phyloP scores from a whole-genome alignment of 2,113 vertebrate species.

The Cairina moschata region DNA sequence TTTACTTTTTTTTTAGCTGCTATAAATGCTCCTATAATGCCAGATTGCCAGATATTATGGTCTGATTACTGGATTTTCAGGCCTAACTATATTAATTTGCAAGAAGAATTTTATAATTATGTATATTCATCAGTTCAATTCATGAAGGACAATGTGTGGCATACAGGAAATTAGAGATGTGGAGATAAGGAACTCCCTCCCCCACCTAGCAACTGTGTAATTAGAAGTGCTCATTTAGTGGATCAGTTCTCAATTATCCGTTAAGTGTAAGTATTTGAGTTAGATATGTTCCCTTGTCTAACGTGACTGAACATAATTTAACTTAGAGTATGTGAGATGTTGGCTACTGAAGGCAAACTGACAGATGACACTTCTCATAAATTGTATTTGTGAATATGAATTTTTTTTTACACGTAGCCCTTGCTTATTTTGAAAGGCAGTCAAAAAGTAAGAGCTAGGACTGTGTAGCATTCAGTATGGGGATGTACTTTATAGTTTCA shows the following conservation, averaged over 20 bases:
- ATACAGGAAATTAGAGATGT: constrained; percentile 3
- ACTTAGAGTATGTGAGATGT: not conserved
- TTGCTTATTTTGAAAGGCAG: not conserved
- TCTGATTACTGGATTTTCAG: constrained; percentile 42
- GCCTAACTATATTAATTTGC: constrained; percentile 39
- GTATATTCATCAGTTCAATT: constrained; percentile 6
- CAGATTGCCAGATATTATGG: not conserved
- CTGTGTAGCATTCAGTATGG: not conserved
- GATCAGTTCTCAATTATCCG: constrained; percentile 55
- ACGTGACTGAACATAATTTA: constrained; percentile 61
- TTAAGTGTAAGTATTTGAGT: constrained; percentile 64
- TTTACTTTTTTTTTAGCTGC: not conserved
- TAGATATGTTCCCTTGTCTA: constrained; percentile 41
- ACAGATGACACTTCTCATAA: constrained; percentile 9
- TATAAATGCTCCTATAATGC: not conserved
- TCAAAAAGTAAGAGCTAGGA: not conserved
- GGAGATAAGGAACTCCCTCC: constrained; percentile 13
- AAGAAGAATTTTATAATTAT: constrained; percentile 41
- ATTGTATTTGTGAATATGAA: not conserved
- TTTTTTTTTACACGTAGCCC: not conserved
- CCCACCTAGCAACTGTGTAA: constrained; percentile 23
- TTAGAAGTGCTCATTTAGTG: constrained; percentile 64
- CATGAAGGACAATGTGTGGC: constrained; percentile 10
- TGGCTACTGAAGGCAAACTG: constrained; percentile 22
- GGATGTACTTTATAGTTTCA: not conserved